Base-by-base conservation (phyloP, 2,113 vertebrate species). In the Prochilodus magdalenae region DNA sequence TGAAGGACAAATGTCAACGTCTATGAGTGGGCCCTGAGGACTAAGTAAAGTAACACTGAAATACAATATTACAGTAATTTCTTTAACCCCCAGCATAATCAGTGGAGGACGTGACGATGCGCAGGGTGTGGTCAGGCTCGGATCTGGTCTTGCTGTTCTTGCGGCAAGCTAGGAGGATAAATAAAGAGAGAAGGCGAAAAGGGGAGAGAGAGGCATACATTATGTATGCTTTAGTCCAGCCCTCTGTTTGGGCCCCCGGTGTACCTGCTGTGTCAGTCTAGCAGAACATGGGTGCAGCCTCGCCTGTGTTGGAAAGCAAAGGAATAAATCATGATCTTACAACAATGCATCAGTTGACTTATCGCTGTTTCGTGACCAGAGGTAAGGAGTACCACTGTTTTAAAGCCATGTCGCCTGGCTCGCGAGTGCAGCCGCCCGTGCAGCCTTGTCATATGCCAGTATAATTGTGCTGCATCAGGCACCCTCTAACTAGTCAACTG, bases 271-370 rank as follows among this genome's bases (percentile, higher is more conserved):
- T 92, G 94, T 94, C 94, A 93, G 94, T 93, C 94, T 92, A 92
- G 90, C 90, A 91, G 93, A 95, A 93, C 93, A 94, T 93, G 92
- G 81, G 88, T 80, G 90, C 88, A 77, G 87, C 84, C 90, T 94
- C 87, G 90, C 91, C 83, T 90, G 92, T 92, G 93, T 93, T 94
- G 95, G 92, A 94, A 91, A 96, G 95, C 95, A 94, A 94, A 98
- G 93, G 94, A 96, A 95, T 96, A 97, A 96, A 97, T 97, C 95
- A 98, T 98, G 95, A 94, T 94, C 92, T 93, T 96, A 97, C 97
- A 98, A 95, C 94, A 92, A 91, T 89, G 92, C 94, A 95, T 95
- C 94, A 94, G 95, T 94, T 96, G 95, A 96, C 96, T 97, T 96
- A 95, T 94, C 95, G 95, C 95, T 96, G 95, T 95, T 96, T 94